Percentiles rank a stretch among this genome's conserved stretches.
These are phyloP conservation scores for Chaitophorus viminalis DNA, from an alignment of 2,888 invertebrate species.

Conservation along the genomic window DNA sequence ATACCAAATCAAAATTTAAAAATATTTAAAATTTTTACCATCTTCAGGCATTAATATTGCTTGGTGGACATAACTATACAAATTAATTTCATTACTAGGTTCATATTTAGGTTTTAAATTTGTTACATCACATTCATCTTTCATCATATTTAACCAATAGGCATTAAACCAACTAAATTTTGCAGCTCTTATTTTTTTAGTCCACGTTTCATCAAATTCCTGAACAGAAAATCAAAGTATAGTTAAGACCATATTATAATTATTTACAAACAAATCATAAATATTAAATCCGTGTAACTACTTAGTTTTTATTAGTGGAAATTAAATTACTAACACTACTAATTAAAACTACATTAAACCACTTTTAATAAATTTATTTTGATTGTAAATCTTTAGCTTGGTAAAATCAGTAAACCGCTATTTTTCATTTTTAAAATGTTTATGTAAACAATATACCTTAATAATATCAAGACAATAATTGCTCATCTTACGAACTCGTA, in stretches of 20 bases:
- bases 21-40: conserved; percentile 68
- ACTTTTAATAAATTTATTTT: too few species aligned
- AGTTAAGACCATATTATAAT: too few species aligned
- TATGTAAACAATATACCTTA: conserved; percentile 74
- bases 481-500: conserved; percentile 91
- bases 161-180: conserved; percentile 98
- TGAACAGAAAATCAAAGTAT: neutral
- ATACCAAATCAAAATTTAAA: conserved; percentile 77
- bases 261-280: too few species aligned
- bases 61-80: conserved; percentile 68
- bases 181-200: conserved; percentile 90
- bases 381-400: too few species aligned
- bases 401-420: too few species aligned
- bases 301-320: too few species aligned
- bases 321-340: too few species aligned
- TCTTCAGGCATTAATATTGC: conserved; percentile 66
- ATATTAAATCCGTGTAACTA: too few species aligned
- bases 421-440: too few species aligned
- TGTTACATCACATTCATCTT: conserved; percentile 69
- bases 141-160: conserved; percentile 98
- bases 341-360: too few species aligned
- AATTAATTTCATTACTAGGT: conserved; percentile 38
- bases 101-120: conserved; percentile 46
- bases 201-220: conserved; percentile 86
- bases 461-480: conserved; percentile 95